A percentile compares a stretch with the other conserved stretches of the same genome.
Evolutionary conservation across 2,888 invertebrate species (phyloP).

Genomic region (Liodrosophila aerea): DNA sequence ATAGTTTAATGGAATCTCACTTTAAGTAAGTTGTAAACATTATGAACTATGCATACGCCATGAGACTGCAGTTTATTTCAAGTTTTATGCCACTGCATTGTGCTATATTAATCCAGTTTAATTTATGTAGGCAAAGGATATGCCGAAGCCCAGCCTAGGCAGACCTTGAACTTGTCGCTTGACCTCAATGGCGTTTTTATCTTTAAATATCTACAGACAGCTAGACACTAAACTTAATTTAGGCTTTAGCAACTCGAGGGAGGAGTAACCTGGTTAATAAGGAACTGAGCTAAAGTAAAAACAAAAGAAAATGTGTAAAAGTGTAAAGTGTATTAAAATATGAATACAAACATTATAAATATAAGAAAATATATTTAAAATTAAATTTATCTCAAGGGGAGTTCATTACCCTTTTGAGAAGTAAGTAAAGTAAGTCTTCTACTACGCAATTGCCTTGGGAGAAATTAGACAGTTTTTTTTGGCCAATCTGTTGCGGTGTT

Average conservation of each 20-base stretch:
- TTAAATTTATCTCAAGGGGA: neutral
- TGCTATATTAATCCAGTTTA: constrained; percentile 43
- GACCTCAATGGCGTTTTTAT: too few relatives aligned
- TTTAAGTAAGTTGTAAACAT: constrained; percentile 8
- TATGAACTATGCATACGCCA: neutral
- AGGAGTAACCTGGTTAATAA: too few relatives aligned
- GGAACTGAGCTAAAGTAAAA: too few relatives aligned
- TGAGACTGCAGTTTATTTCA: constrained; percentile 24
- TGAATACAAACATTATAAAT: too few relatives aligned
- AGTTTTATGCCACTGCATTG: constrained; percentile 10
- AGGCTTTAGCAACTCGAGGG: too few relatives aligned
- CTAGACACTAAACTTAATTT: too few relatives aligned
- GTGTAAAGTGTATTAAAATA: too few relatives aligned
- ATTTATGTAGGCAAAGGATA: constrained; percentile 6
- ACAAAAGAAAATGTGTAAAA: constrained; percentile 37
- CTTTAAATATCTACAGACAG: too few relatives aligned
- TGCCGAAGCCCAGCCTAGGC: neutral
- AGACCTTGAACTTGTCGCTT: constrained; percentile 59
- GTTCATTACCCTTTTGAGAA: constrained; percentile 49
- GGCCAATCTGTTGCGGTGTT: constrained; percentile 38
- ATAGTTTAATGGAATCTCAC: constrained; percentile 4
- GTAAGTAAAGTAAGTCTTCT: constrained; percentile 16
- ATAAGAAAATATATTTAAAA: too few relatives aligned
- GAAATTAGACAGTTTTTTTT: neutral
- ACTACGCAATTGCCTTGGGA: constrained; percentile 15